Evolutionary conservation across 2,888 invertebrate genomes (phyloP).

Genomic region (Aromia moschata): DNA sequence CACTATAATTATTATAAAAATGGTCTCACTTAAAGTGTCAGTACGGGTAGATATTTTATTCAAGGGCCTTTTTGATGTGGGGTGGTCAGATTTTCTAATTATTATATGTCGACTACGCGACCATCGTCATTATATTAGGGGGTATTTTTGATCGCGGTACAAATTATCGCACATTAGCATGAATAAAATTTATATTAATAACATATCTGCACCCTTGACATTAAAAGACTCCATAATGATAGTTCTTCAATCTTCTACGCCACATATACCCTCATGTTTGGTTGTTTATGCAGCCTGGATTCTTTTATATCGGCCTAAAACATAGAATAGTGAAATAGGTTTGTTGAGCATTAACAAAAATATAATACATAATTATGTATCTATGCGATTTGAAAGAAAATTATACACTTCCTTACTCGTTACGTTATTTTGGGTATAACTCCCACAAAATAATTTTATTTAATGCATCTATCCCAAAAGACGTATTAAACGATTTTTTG

Average conservation of each 20-base stretch:
- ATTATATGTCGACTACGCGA: constrained; percentile 6
- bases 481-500: too few species aligned
- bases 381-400: too few species aligned
- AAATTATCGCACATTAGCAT: constrained; percentile 18
- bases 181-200: constrained; percentile 12
- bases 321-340: too few species aligned
- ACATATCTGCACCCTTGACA: background rate
- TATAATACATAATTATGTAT: too few species aligned
- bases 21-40: constrained; percentile 23
- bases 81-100: constrained; percentile 14
- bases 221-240: background rate
- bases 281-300: too few species aligned
- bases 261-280: too few species aligned
- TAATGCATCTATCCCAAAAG: too few species aligned
- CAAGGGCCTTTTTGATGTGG: constrained; percentile 12
- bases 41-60: constrained; percentile 6
- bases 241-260: background rate
- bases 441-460: too few species aligned
- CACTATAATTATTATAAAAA: constrained; percentile 21
- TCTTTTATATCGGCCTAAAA: too few species aligned
- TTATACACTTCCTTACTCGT: too few species aligned
- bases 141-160: background rate
- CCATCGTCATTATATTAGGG: constrained; percentile 9
- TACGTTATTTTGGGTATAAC: too few species aligned
- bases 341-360: too few species aligned